These are phyloP conservation scores for Callithrix jacchus DNA, from an alignment of 2,113 vertebrate genomes.

Conservation along the genomic window DNA sequence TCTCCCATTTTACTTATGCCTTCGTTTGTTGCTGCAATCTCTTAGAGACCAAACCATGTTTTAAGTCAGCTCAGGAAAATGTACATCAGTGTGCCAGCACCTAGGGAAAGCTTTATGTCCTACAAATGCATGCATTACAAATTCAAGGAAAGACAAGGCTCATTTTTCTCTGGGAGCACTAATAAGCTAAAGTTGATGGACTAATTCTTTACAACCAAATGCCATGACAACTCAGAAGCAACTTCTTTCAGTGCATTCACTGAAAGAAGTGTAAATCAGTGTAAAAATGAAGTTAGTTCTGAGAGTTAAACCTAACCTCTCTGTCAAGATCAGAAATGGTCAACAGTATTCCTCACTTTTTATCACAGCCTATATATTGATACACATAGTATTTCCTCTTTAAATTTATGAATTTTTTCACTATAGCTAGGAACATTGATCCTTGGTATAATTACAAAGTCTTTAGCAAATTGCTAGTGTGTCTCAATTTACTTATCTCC, in stretches of 20 bases:
- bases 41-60: not conserved
- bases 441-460: not conserved
- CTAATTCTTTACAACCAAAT: conserved; percentile 16
- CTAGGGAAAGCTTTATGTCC: conserved; percentile 37
- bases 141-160: conserved; percentile 15
- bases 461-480: not conserved
- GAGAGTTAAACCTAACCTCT: not conserved
- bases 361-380: no score
- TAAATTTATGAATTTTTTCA: not conserved
- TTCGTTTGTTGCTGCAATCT: conserved; percentile 68
- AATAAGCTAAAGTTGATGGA: not conserved
- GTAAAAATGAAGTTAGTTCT: not conserved
- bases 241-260: not conserved
- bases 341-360: not conserved
- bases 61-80: conserved; percentile 59
- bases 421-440: not conserved
- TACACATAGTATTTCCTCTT: not conserved
- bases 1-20: conserved; percentile 68
- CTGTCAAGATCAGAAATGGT: not conserved
- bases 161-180: conserved; percentile 1
- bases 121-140: not conserved
- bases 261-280: not conserved
- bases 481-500: not conserved
- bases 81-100: not conserved
- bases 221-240: not conserved